These are phyloP conservation scores for Alviniconcha marisindica DNA, from an alignment of 1,140 invertebrate genomes.

Conservation along the genomic window DNA sequence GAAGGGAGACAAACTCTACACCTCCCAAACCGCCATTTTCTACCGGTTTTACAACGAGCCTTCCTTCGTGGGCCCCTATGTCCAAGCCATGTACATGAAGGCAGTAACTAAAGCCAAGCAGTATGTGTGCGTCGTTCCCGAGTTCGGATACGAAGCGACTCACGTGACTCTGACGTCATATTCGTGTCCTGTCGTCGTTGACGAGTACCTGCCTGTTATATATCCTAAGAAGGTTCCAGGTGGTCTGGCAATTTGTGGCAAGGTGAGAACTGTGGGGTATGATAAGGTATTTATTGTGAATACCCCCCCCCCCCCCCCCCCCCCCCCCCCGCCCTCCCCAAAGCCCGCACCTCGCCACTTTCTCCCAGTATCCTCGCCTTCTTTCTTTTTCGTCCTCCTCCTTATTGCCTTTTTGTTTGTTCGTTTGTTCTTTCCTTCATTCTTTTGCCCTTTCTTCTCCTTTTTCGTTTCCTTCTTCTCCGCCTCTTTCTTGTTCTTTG, in stretches of 20 bases:
- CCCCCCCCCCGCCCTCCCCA: too few species aligned
- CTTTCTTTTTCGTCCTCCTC: too few species aligned
- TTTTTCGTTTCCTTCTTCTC: too few species aligned
- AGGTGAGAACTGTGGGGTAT: too few species aligned
- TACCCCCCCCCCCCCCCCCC: too few species aligned
- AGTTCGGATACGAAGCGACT: slow-evolving; percentile 21
- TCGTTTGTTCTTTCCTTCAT: too few species aligned
- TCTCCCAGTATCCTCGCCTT: too few species aligned
- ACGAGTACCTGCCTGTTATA: slow-evolving; percentile 39
- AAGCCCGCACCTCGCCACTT: too few species aligned
- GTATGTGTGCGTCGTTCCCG: slow-evolving; percentile 35
- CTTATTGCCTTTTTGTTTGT: too few species aligned
- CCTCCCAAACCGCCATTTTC: background rate
- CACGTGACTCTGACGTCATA: slow-evolving; percentile 40
- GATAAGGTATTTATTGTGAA: too few species aligned
- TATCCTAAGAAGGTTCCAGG: slow-evolving; percentile 20
- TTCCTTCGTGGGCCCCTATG: slow-evolving; percentile 15
- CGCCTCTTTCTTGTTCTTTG: too few species aligned
- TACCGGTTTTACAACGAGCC: slow-evolving; percentile 35
- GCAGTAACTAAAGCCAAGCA: slow-evolving; percentile 32
- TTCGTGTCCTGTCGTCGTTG: slow-evolving; percentile 21
- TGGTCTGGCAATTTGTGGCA: slow-evolving; percentile 43
- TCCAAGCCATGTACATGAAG: slow-evolving; percentile 24
- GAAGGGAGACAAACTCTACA: slow-evolving; percentile 21
- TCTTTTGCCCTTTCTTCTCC: slow-evolving; percentile 10